Base-by-base conservation (phyloP, 1,140 invertebrate species). In the Daktulosphaira vitifoliae region DNA sequence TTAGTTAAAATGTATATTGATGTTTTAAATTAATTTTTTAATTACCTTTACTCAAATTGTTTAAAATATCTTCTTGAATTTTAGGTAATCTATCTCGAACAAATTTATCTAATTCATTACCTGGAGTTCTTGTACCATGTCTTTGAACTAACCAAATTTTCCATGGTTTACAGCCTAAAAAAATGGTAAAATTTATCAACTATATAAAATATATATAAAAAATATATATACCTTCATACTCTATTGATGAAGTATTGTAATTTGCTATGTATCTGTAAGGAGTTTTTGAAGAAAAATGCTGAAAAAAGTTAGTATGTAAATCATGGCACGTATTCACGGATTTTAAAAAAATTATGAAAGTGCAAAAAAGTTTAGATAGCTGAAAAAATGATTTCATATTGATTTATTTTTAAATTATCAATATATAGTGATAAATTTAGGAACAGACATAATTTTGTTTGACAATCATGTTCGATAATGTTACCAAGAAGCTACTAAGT, bases 61-160 rank as follows among this genome's bases (percentile, higher is more conserved):
- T 37, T 26, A 84, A 51, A 66, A 86, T 79, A 37, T 75, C 69
- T 20, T 78, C 65, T 59, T 76, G 73, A 16, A 86, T 69, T 26
- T 74, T 37, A 6, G 75, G 73, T 4, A 86, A 69, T 38, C 76
- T 69, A 8, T 75, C 68, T 49, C 76, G 76, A 69, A 84, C 80
- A 23, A 70, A 69, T 9, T 73, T 67, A 49, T 84, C 79, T 3
- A 80, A 71, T 65, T 80, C 77, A 53, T 73, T 71, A 46, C 78
- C 78, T 8, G 84, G 84, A 73, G 81, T 82, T 64, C 85, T 76
- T 20, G 84, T 84, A 9, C 85, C 85, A 75, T 88, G 85, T 25
- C 85, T 76, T 20, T 84, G 71, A 3, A 86, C 68, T 50, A 83
- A 76, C 84, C 84, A 86, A 42, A 85, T 78, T 69, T 84, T 82